Evolutionary conservation across 2,888 invertebrate genomes (phyloP).

Genomic region (Plebejus anna): DNA sequence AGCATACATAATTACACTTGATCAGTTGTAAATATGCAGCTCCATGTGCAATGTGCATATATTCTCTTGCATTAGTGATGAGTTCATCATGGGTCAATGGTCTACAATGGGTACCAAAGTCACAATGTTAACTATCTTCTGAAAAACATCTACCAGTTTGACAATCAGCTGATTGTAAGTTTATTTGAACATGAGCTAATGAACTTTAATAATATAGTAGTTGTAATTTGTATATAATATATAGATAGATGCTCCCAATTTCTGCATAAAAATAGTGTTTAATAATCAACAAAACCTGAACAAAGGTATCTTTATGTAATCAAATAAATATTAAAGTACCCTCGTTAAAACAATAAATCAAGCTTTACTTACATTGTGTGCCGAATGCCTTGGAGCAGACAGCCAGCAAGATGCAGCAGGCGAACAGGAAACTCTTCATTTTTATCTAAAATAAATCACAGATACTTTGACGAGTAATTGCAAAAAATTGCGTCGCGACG

Average conservation of each 20-base stretch:
- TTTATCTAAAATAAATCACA: slow-evolving; percentile 65
- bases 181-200: neutral
- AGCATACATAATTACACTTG: neutral
- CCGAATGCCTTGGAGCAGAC: slow-evolving; percentile 73
- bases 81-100: neutral
- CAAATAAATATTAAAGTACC: neutral
- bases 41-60: neutral
- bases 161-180: neutral
- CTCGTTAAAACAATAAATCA: slow-evolving; percentile 37
- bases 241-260: neutral
- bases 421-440: slow-evolving; percentile 80
- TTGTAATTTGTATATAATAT: too few species aligned
- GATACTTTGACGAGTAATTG: slow-evolving; percentile 66
- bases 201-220: too few species aligned
- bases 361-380: slow-evolving; percentile 83
- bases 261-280: neutral
- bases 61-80: neutral
- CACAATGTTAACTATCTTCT: neutral
- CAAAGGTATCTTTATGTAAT: slow-evolving; percentile 32
- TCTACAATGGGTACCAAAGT: neutral
- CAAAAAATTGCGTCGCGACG: slow-evolving; percentile 44
- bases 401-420: slow-evolving; percentile 71
- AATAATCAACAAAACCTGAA: slow-evolving; percentile 7
- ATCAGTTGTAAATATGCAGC: neutral
- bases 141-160: too few species aligned